Evolutionary conservation across 2,113 vertebrate genomes (phyloP), one percentile per base, ranked within the genome.

Genomic region (Otocyon megalotis): DNA sequence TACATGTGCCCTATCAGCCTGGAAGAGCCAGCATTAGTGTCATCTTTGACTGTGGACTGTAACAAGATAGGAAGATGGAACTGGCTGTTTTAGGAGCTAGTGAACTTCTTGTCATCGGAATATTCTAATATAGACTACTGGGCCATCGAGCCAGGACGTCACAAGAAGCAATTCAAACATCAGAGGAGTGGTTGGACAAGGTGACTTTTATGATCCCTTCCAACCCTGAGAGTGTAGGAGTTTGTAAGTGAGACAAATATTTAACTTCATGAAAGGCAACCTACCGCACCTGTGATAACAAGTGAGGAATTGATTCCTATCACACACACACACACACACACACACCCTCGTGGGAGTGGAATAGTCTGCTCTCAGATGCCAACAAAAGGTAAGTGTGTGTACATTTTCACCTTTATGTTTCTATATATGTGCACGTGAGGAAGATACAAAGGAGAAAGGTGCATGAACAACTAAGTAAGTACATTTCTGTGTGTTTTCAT

Each of bases 231-330:
- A 95, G 94, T 79, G 96, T 96, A 97, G 98, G 97, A 97, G 96
- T 98, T 81, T 95, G 76, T 90, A 87, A 97, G 67, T 37, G 91
- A 97, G 92, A 96, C 92, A 98, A 97, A 96, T 93, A 96, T 97
- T 97, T 97, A 92, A 94, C 87, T 67, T 88, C 54, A 90, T 77
- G 84, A 95, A 87, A 97, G 83, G 90, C 80, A 90, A 96, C 58
- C 76, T 77, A 79, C 89, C 56, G 72, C 97, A 97, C 97, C 93
- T 94, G 96, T 95, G 94, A 97, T 93, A 97, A 98, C 97, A 98
- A 96, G n/a, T 35, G 56, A 93, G 22, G 84, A 56, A 77, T 30
- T 90, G 81, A 90, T 92, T 95, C 69, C 84, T 71, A n/a, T 71
- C 71, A 9, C 15, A 48, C 5, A 30, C 30, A 85, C n/a, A 88